phyloP scores from a whole-genome alignment of 2,888 invertebrate genomes.

The Diarsia dahlii region DNA sequence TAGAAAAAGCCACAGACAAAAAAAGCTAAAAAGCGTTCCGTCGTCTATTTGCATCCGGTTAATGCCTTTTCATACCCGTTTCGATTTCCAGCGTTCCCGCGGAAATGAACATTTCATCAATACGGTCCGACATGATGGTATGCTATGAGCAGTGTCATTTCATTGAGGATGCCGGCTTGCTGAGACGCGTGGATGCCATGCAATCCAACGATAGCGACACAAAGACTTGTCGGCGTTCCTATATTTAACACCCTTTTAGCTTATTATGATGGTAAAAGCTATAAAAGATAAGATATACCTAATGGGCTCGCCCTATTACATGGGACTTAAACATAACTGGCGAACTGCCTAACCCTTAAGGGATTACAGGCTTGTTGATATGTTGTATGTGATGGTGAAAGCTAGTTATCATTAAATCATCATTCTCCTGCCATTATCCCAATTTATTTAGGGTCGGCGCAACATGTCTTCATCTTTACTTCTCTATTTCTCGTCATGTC shows the following conservation, averaged over 20 bases:
- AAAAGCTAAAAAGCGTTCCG: neutral
- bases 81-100: slow-evolving; percentile 3
- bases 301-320: too few relatives aligned
- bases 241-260: neutral
- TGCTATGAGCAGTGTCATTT: slow-evolving; percentile 35
- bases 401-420: too few relatives aligned
- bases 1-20: neutral
- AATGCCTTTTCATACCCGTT: slow-evolving; percentile 5
- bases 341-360: too few relatives aligned
- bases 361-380: too few relatives aligned
- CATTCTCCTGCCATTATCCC: too few relatives aligned
- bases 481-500: too few relatives aligned
- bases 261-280: too few relatives aligned
- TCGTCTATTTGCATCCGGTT: neutral
- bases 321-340: too few relatives aligned
- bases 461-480: too few relatives aligned
- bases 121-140: slow-evolving; percentile 44
- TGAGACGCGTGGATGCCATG: slow-evolving; percentile 38
- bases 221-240: neutral
- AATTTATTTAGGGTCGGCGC: too few relatives aligned
- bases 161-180: slow-evolving; percentile 32
- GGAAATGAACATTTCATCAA: slow-evolving; percentile 44
- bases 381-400: too few relatives aligned
- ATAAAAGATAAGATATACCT: too few relatives aligned
- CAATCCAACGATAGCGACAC: slow-evolving; percentile 27